Base-by-base conservation (phyloP, 2,797 vertebrate species). In the Mallotus villosus region DNA sequence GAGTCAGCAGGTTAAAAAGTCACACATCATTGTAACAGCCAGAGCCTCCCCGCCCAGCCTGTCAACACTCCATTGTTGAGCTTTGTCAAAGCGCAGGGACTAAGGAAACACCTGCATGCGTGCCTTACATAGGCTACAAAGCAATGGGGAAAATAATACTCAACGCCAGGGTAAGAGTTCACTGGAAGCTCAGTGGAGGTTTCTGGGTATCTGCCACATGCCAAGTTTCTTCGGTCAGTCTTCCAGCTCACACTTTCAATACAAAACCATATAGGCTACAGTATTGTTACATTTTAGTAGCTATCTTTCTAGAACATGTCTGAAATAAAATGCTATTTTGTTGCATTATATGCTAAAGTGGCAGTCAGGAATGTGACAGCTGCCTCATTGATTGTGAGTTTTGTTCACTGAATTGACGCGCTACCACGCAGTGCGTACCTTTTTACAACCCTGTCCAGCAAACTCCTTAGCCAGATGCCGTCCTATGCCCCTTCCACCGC, bases 401-500 rank as follows among this genome's bases (percentile, higher is more conserved):
- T n/a, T 53, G 19, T 53, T 9, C 19, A n/a, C 16, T 53, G 17
- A 17, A 53, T 17, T 53, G 51, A 53, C 4, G n/a, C n/a, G 16
- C 6, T 17, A 53, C 19, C 19, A 64, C 12, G 34, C 34, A 67
- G 4, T 46, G 37, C 21, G 86, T 94, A 99, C 97, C 97, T 99
- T 99, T 72, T 89, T 92, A 81, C 94, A 95, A 73, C 97, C 95
- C 74, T 95, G 95, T 72, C 86, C 90, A 4, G 96, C 95, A 32
- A 99, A 99, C 90, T 98, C 96, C 78, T 86, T 90, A 41, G 97
- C 98, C 86, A 99, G 92, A 87, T 97, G 94, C 24, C 97, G 95
- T 1, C 98, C 98, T 89, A 99, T 99, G 89, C 98, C 98, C 73
- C 97, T 88, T 84, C 97, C 98, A 69, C 98, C 97, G 12, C 98